phyloP scores from a whole-genome alignment of 2,888 invertebrate genomes.

The Cheilosia variabilis region DNA sequence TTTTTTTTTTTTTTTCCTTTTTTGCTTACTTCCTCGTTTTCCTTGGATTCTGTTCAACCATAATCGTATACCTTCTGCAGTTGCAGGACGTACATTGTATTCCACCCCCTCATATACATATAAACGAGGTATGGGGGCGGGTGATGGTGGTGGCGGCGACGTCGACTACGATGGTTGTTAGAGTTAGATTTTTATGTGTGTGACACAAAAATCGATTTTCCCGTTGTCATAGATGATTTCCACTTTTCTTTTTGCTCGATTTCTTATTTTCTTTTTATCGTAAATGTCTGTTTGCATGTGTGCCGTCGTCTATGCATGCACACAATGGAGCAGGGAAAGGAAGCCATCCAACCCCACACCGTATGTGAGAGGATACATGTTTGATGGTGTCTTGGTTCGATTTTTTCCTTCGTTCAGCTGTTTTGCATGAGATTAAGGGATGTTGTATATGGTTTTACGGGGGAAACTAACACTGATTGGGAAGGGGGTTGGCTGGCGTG shows the following conservation, averaged over 20 bases:
- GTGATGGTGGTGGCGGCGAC: background rate
- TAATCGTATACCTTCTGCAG: slow-evolving; percentile 65
- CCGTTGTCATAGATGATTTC: slow-evolving; percentile 78
- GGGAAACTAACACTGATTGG: slow-evolving; percentile 23
- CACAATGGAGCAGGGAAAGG: slow-evolving; percentile 14
- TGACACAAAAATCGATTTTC: slow-evolving; percentile 78
- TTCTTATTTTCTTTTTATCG: slow-evolving; percentile 55
- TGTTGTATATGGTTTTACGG: slow-evolving; percentile 61
- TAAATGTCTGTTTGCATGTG: slow-evolving; percentile 62
- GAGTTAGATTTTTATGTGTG: slow-evolving; percentile 78
- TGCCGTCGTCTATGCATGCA: slow-evolving; percentile 51
- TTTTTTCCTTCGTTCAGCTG: slow-evolving; percentile 37
- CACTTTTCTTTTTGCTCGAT: slow-evolving; percentile 57
- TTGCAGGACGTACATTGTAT: slow-evolving; percentile 69
- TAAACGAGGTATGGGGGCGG: slow-evolving; percentile 39
- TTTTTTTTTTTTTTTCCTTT: slow-evolving; percentile 53
- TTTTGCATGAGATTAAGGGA: slow-evolving; percentile 73
- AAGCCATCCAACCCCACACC: slow-evolving; percentile 41
- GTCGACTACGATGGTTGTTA: slow-evolving; percentile 45
- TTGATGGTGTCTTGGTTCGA: slow-evolving; percentile 38
- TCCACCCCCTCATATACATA: slow-evolving; percentile 70
- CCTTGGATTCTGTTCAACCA: slow-evolving; percentile 21
- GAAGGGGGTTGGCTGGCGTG: background rate
- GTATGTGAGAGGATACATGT: slow-evolving; percentile 27
- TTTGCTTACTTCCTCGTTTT: slow-evolving; percentile 60